Evolutionary conservation across 2,797 vertebrate species (phyloP).

Genomic region (Lophius americanus): DNA sequence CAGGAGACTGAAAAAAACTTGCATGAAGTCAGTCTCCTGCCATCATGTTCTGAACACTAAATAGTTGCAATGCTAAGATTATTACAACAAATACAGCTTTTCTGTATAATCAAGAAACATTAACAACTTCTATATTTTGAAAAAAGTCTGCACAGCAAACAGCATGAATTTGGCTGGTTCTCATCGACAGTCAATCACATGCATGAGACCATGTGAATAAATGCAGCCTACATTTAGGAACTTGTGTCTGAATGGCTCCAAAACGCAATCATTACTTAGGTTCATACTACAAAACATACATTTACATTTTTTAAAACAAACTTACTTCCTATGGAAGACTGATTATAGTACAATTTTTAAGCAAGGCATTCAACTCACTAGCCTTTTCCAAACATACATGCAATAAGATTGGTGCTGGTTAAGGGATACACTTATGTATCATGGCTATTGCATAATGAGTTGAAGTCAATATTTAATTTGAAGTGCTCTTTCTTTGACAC

Average conservation of each 20-base stretch:
- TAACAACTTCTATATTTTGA: conserved; percentile 10
- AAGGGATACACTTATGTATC: conserved; percentile 12
- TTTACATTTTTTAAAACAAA: conserved; percentile 1
- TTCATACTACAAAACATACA: not conserved
- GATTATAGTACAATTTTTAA: conserved; percentile 32
- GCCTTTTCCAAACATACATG: conserved; percentile 13
- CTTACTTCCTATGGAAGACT: conserved; percentile 84
- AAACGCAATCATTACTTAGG: conserved; percentile 28
- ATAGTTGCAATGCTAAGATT: conserved; percentile 28
- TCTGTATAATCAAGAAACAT: conserved; percentile 32
- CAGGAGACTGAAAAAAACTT: conserved; percentile 32
- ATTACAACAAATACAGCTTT: conserved; percentile 24
- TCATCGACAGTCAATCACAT: conserved; percentile 18
- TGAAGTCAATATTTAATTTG: conserved; percentile 66
- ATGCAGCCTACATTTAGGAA: conserved; percentile 28
- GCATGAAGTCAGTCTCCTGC: conserved; percentile 45
- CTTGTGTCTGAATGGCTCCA: conserved; percentile 15
- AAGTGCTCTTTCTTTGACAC: conserved; percentile 17
- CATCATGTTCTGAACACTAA: conserved; percentile 14
- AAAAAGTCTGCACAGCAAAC: conserved; percentile 4
- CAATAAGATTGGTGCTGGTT: conserved; percentile 19
- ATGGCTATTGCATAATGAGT: conserved; percentile 36
- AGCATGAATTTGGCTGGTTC: conserved; percentile 35
- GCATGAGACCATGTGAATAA: conserved; percentile 50
- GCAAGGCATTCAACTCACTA: conserved; percentile 39